Conservation (phyloP, 2,888 invertebrate species). For the Agrotis ipsilon region DNA sequence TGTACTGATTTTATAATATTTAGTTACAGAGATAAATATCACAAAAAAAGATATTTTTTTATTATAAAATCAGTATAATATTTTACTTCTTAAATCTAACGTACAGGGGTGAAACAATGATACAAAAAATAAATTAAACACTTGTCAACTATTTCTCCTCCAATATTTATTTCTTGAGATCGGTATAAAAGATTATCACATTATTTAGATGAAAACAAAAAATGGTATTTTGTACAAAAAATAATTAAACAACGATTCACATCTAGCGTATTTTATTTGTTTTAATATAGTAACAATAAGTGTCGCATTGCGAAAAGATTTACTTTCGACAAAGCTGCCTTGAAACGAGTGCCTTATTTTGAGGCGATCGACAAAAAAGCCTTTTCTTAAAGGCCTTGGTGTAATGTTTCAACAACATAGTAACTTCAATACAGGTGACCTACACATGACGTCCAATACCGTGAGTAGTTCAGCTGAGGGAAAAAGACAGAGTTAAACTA, state of each 20-base stretch:
- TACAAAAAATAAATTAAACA: slow-evolving; percentile 62
- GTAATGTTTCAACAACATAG: no score
- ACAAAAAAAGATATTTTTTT: no score
- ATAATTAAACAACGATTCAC: slow-evolving; percentile 60
- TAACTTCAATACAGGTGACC: no score
- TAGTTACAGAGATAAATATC: not conserved
- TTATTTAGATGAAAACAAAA: slow-evolving; percentile 40
- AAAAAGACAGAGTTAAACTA: no score
- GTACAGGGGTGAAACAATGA: slow-evolving; percentile 53
- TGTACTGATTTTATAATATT: slow-evolving; percentile 28
- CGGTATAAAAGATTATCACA: slow-evolving; percentile 57
- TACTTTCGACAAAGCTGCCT: slow-evolving; percentile 44
- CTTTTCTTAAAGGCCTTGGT: no score
- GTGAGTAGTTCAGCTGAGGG: no score
- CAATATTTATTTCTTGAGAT: slow-evolving; percentile 67
- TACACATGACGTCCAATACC: no score
- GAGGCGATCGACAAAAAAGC: slow-evolving; percentile 3
- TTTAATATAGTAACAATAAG: slow-evolving; percentile 50
- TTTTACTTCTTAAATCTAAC: slow-evolving; percentile 51
- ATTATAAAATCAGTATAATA: slow-evolving; percentile 27
- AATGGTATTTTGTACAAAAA: slow-evolving; percentile 59
- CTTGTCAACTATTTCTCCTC: slow-evolving; percentile 43
- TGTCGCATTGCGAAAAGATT: slow-evolving; percentile 27
- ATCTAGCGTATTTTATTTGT: slow-evolving; percentile 62
- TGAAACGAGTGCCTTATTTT: slow-evolving; percentile 5